These are phyloP conservation scores for Chaunax sp. DNA, from an alignment of 2,797 vertebrate species.

Conservation along the genomic window DNA sequence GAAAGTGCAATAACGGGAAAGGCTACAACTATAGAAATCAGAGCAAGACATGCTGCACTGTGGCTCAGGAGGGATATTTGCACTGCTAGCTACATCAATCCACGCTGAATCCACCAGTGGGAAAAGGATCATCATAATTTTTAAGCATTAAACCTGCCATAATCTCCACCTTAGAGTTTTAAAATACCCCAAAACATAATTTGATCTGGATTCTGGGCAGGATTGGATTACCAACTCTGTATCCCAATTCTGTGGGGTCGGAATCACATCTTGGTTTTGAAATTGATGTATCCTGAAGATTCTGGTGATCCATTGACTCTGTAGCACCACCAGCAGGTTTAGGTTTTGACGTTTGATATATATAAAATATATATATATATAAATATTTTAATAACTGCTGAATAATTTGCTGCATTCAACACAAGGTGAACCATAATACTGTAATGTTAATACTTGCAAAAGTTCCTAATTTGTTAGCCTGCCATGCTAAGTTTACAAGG, in stretches of 20 bases:
- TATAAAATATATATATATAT: too few relatives aligned
- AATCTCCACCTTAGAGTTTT: neutral
- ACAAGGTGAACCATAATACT: neutral
- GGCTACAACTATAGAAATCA: neutral
- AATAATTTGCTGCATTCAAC: neutral
- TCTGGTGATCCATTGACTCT: neutral
- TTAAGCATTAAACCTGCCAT: neutral
- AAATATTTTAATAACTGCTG: too few relatives aligned
- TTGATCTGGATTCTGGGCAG: neutral
- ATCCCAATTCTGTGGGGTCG: neutral
- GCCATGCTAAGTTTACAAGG: neutral
- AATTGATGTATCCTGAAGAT: neutral
- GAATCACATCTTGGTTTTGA: neutral
- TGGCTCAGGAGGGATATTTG: too few relatives aligned
- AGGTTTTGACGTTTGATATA: too few relatives aligned
- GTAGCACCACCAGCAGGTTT: neutral
- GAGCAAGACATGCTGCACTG: too few relatives aligned
- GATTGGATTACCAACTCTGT: too few relatives aligned
- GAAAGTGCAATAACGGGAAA: too few relatives aligned
- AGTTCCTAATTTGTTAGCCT: neutral
- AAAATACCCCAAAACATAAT: neutral
- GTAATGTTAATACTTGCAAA: slow-evolving; percentile 2
- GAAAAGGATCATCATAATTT: neutral
- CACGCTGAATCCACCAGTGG: neutral
- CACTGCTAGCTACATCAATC: neutral